These are phyloP conservation scores for Ceraclea dissimilis DNA, from an alignment of 2,888 invertebrate genomes.

Conservation along the genomic window DNA sequence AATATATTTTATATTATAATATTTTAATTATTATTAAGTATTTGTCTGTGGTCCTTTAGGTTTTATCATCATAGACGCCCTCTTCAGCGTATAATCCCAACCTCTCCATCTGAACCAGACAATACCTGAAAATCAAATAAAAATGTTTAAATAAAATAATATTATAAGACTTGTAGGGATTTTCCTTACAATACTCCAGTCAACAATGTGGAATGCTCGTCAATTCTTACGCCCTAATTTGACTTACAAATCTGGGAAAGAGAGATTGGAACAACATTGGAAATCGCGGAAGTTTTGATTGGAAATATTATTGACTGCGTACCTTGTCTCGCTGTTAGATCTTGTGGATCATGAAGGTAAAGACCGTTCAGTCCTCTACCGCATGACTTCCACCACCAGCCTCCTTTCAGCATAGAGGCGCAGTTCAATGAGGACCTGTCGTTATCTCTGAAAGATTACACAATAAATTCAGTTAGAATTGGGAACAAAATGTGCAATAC, in stretches of 20 bases:
- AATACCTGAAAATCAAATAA: constrained; percentile 52
- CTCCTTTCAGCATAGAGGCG: constrained; percentile 88
- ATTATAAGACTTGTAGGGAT: neutral
- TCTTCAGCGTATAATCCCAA: constrained; percentile 88
- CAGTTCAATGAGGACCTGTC: constrained; percentile 86
- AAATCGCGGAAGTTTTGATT: too few relatives aligned
- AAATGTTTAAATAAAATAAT: neutral
- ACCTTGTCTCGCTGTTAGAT: constrained; percentile 85
- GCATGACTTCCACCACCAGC: constrained; percentile 95
- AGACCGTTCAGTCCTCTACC: constrained; percentile 84
- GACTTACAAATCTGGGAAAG: too few relatives aligned
- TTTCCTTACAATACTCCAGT: too few relatives aligned
- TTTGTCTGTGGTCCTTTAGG: constrained; percentile 58
- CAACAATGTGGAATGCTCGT: too few relatives aligned
- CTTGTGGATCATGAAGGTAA: constrained; percentile 83
- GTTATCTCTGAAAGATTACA: constrained; percentile 61
- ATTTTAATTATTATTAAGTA: constrained; percentile 34
- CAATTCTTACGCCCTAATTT: too few relatives aligned
- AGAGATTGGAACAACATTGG: too few relatives aligned
- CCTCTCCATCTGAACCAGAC: constrained; percentile 95
- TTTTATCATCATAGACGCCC: constrained; percentile 87
- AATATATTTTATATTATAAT: neutral
- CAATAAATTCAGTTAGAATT: neutral
- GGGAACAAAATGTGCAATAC: neutral
- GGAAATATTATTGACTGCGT: too few relatives aligned